A percentile compares a stretch with the other conserved stretches of the same genome.
phyloP scores from a whole-genome alignment of 1,140 invertebrate genomes.

The Pseudomyrmex flavicornis region DNA sequence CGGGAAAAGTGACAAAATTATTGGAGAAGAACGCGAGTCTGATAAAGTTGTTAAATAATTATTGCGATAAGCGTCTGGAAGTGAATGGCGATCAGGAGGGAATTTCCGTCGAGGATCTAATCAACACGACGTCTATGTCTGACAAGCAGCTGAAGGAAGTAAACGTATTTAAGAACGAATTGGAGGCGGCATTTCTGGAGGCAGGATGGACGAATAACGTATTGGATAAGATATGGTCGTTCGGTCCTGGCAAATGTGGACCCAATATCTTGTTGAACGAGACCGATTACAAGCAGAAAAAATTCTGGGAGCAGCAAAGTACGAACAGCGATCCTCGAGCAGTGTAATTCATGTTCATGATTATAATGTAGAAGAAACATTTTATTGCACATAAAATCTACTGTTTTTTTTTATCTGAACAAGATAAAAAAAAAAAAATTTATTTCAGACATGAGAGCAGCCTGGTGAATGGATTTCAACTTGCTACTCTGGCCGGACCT shows the following conservation, averaged over 20 bases:
- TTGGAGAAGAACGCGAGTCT: constrained; percentile 88
- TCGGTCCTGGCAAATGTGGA: constrained; percentile 95
- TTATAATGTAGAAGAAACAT: background rate
- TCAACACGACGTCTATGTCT: constrained; percentile 79
- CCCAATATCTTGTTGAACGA: constrained; percentile 95
- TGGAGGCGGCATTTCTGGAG: constrained; percentile 88
- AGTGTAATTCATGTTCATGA: constrained; percentile 63
- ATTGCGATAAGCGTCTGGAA: constrained; percentile 77
- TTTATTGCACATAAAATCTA: background rate
- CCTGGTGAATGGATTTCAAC: constrained; percentile 97
- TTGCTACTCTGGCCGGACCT: constrained; percentile 95
- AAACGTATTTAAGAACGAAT: constrained; percentile 87
- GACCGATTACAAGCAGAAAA: constrained; percentile 85
- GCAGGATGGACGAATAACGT: constrained; percentile 86
- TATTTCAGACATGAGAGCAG: constrained; percentile 88
- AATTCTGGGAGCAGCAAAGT: constrained; percentile 79
- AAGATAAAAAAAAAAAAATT: background rate
- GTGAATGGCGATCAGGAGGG: constrained; percentile 65
- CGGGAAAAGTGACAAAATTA: constrained; percentile 90
- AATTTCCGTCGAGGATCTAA: constrained; percentile 60
- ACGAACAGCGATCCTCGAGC: constrained; percentile 75
- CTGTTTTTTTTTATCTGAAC: background rate
- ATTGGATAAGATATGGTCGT: constrained; percentile 93
- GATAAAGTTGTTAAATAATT: constrained; percentile 86
- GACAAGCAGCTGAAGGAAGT: constrained; percentile 86